Conservation (phyloP, 2,888 invertebrate genomes). For the Cryptocephalus primarius region DNA sequence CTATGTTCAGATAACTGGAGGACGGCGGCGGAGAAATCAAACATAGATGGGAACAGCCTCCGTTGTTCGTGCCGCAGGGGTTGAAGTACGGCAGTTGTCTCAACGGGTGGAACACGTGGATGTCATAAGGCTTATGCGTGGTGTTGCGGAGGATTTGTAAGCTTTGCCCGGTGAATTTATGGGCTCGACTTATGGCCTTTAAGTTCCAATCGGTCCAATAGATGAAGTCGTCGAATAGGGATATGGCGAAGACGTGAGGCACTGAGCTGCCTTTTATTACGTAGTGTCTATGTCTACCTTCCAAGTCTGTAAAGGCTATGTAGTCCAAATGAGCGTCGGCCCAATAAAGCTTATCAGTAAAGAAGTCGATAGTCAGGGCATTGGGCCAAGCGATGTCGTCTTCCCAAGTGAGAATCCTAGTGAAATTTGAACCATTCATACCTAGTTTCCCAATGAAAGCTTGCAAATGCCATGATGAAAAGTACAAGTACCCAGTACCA, state of each 20-base stretch:
- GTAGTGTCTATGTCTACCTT: conserved; percentile 77
- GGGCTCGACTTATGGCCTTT: conserved; percentile 81
- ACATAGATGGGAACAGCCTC: conserved; percentile 93
- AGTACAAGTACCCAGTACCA: conserved; percentile 85
- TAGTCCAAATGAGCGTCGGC: conserved; percentile 98
- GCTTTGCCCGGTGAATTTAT: conserved; percentile 80
- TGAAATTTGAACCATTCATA: conserved; percentile 91
- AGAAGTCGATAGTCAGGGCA: conserved; percentile 91
- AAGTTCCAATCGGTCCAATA: conserved; percentile 99
- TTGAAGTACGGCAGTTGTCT: conserved; percentile 80
- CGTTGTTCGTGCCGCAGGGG: conserved; percentile 87
- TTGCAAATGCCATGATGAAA: conserved; percentile 91
- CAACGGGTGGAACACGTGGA: conserved; percentile 84
- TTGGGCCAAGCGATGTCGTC: conserved; percentile 98
- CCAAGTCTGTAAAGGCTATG: conserved; percentile 88
- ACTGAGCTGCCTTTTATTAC: conserved; percentile 71
- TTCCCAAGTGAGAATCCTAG: conserved; percentile 80
- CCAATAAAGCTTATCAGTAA: conserved; percentile 91
- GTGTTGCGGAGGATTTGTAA: conserved; percentile 71
- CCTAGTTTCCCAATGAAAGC: conserved; percentile 95
- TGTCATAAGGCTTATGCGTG: conserved; percentile 89
- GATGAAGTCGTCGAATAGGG: conserved; percentile 84
- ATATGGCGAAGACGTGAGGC: conserved; percentile 92
- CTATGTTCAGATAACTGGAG: conserved; percentile 64
- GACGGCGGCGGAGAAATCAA: conserved; percentile 74